Conservation (phyloP, 2,113 vertebrate genomes). For the Motacilla alba region DNA sequence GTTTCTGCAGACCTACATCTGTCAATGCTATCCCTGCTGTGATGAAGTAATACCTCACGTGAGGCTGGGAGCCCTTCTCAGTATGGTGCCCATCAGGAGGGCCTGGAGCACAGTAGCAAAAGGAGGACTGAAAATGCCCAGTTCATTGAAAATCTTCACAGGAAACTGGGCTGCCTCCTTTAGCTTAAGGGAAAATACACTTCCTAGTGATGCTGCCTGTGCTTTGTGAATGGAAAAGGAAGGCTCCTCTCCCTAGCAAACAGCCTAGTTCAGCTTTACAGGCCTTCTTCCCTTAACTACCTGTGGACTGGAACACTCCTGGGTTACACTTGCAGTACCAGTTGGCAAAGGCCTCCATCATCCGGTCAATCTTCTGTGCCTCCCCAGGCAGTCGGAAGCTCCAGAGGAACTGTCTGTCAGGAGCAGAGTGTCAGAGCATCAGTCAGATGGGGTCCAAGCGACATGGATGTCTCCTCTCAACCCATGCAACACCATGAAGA, state of each 20-base stretch:
- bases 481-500: background rate
- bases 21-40: background rate
- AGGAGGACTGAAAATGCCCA: background rate
- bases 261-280: background rate
- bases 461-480: background rate
- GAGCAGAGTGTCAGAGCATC: background rate
- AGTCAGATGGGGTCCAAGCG: background rate
- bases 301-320: conserved; percentile 88
- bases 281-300: conserved; percentile 40
- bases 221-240: background rate
- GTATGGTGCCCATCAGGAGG: background rate
- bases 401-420: conserved; percentile 90
- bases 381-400: conserved; percentile 94
- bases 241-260: background rate
- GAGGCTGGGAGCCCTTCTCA: background rate
- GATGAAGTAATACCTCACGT: background rate
- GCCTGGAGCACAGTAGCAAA: background rate
- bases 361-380: conserved; percentile 96
- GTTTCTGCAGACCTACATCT: background rate
- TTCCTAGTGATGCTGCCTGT: background rate
- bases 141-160: background rate
- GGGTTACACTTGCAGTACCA: conserved; percentile 91
- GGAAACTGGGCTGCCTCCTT: background rate
- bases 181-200: background rate
- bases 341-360: conserved; percentile 93